A percentile compares a stretch with the other conserved stretches of the same genome.
Evolutionary conservation across 2,113 vertebrate species (phyloP).

Genomic region (Eulemur macaco): DNA sequence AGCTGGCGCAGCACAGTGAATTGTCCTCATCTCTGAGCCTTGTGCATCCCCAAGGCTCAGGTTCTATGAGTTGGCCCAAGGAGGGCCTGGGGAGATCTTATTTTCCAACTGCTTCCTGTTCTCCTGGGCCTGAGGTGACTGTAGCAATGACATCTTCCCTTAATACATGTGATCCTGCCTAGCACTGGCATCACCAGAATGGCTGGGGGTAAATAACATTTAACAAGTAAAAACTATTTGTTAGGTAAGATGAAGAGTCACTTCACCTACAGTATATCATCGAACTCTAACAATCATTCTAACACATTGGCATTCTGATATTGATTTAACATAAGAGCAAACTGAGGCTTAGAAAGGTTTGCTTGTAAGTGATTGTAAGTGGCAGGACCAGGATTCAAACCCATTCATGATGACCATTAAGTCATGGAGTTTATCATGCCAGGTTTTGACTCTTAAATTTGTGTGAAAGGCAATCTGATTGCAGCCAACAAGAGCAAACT

Average conservation of each 20-base stretch:
- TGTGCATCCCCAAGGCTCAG: background rate
- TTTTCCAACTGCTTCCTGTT: background rate
- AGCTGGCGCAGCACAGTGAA: background rate
- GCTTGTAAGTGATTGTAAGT: background rate
- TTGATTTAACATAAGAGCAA: background rate
- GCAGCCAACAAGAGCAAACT: too few species aligned
- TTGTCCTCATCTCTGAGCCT: background rate
- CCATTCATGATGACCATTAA: background rate
- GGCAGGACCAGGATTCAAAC: background rate
- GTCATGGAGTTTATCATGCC: background rate
- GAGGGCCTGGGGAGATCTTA: accelerated
- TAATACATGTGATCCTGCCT: background rate
- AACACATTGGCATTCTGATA: background rate
- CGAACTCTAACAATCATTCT: background rate
- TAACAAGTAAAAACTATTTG: background rate
- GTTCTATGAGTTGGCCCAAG: background rate
- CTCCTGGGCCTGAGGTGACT: background rate
- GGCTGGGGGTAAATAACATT: background rate
- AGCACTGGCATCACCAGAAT: background rate
- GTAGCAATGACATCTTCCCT: background rate
- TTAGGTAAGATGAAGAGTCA: background rate
- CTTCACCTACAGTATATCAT: background rate
- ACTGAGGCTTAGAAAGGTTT: background rate
- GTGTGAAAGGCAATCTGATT: background rate
- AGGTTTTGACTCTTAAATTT: background rate